Conservation (phyloP, 2,888 invertebrate species). For the Drosophila bunnanda region DNA sequence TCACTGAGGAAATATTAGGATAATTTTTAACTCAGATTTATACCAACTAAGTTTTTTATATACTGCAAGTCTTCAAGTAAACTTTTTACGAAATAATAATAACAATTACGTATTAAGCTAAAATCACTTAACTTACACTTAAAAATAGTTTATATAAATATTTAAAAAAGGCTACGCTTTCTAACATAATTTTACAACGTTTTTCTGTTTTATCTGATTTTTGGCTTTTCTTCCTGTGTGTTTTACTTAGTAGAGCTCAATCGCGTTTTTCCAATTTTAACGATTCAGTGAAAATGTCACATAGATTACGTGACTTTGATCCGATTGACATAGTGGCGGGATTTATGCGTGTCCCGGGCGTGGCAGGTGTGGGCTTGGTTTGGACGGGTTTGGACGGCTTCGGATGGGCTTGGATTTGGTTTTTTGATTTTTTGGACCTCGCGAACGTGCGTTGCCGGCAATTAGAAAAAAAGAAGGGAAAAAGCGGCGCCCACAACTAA, state of each 20-base stretch:
- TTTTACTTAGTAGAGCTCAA: conserved; percentile 47
- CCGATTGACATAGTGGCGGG: conserved; percentile 80
- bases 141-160: neutral
- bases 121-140: neutral
- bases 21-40: too few species aligned
- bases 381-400: neutral
- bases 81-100: too few species aligned
- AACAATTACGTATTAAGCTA: too few species aligned
- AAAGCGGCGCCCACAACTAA: conserved; percentile 69
- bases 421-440: conserved; percentile 32
- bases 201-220: neutral
- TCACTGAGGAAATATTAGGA: too few species aligned
- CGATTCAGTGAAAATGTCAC: conserved; percentile 81
- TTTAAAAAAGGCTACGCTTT: neutral
- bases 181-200: neutral
- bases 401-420: conserved; percentile 33
- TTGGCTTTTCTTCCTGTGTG: conserved; percentile 27
- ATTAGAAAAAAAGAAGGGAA: conserved; percentile 64
- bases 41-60: too few species aligned
- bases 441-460: conserved; percentile 70
- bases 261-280: conserved; percentile 77
- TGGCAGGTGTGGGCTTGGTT: conserved; percentile 30
- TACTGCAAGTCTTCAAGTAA: too few species aligned
- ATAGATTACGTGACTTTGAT: conserved; percentile 81
- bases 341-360: conserved; percentile 73